Evolutionary conservation across 1,140 invertebrate genomes (phyloP).

Genomic region (Meteorus sp.): DNA sequence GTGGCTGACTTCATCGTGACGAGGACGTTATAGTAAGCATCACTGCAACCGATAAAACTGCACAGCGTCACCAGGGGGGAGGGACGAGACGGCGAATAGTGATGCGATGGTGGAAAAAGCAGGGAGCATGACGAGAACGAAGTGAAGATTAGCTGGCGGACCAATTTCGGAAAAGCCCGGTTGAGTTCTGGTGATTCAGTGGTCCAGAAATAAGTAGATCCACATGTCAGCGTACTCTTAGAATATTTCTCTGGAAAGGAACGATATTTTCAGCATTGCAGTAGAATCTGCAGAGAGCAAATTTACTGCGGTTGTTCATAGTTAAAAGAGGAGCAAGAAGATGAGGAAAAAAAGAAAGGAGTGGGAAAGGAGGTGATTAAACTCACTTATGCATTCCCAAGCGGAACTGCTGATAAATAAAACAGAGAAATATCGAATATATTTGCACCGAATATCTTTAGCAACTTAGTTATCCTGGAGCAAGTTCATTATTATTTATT

Average conservation of each 20-base stretch:
- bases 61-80: not conserved
- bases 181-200: slow-evolving; percentile 48
- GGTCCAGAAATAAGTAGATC: slow-evolving; percentile 45
- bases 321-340: not conserved
- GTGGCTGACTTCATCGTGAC: slow-evolving; percentile 9
- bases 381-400: no score
- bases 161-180: slow-evolving; percentile 42
- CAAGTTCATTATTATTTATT: not conserved
- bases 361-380: not conserved
- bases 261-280: slow-evolving; percentile 34
- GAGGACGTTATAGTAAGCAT: not conserved
- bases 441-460: no score
- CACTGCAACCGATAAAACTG: slow-evolving; percentile 1
- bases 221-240: slow-evolving; percentile 49
- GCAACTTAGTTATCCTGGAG: no score
- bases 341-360: not conserved
- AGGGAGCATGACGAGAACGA: not conserved
- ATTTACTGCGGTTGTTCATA: not conserved
- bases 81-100: not conserved
- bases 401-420: no score
- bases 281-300: not conserved
- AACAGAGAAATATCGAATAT: no score
- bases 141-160: slow-evolving; percentile 19
- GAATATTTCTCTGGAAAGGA: slow-evolving; percentile 33
- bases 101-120: not conserved